phyloP scores from a whole-genome alignment of 2,888 invertebrate genomes.

The Sminthurides aquaticus region DNA sequence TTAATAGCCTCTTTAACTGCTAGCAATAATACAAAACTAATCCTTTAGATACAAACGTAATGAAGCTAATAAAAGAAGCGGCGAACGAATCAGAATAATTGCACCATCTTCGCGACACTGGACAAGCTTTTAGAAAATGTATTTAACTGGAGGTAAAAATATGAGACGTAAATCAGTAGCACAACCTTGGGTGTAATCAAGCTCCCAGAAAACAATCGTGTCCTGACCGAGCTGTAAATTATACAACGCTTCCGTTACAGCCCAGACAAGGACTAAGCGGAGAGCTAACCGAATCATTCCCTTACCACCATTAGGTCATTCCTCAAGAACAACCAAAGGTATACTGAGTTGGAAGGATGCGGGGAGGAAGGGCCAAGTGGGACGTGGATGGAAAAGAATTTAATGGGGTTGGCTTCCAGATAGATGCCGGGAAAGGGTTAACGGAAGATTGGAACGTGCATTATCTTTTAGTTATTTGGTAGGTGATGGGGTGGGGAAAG shows the following conservation, averaged over 20 bases:
- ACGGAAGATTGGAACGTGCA: too few species aligned
- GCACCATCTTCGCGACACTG: too few species aligned
- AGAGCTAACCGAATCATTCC: slow-evolving; percentile 18
- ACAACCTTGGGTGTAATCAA: slow-evolving; percentile 40
- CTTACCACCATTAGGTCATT: neutral
- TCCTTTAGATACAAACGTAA: neutral
- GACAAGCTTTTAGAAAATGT: too few species aligned
- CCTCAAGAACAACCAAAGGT: slow-evolving; percentile 10
- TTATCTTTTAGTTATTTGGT: too few species aligned
- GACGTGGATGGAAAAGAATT: neutral
- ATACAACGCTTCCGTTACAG: slow-evolving; percentile 39
- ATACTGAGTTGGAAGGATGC: neutral
- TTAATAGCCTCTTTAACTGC: neutral
- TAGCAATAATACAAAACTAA: neutral
- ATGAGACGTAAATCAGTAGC: too few species aligned
- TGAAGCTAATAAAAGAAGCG: too few species aligned
- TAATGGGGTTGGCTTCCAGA: too few species aligned
- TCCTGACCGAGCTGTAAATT: slow-evolving; percentile 38
- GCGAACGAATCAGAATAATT: too few species aligned
- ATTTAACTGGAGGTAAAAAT: too few species aligned
- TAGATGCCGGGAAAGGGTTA: too few species aligned
- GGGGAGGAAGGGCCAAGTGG: neutral
- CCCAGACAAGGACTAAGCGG: slow-evolving; percentile 37
- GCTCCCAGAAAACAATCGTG: slow-evolving; percentile 38
- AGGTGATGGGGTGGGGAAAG: too few species aligned